These are phyloP conservation scores for Eurystomus gularis DNA, from an alignment of 2,113 vertebrate species.

Conservation along the genomic window DNA sequence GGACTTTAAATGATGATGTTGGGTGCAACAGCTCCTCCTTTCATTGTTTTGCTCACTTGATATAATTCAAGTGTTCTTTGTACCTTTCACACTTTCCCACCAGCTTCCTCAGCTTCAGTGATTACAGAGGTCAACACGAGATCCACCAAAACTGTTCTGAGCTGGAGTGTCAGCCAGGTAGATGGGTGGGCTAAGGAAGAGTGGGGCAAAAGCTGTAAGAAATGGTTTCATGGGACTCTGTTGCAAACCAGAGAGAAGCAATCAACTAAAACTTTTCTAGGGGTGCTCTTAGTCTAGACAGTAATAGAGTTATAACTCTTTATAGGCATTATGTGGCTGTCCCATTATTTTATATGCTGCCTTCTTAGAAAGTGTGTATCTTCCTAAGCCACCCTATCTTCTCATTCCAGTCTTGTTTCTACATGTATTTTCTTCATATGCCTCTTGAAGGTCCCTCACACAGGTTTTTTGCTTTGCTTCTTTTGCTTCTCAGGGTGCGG, in stretches of 20 bases:
- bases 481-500: constrained; percentile 84
- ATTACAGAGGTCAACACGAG: neutral
- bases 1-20: neutral
- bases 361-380: neutral
- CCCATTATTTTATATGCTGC: neutral
- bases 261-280: neutral
- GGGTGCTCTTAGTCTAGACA: neutral
- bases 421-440: neutral
- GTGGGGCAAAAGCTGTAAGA: neutral
- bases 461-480: neutral
- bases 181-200: neutral
- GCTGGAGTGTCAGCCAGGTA: neutral
- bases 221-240: neutral
- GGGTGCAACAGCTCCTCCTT: neutral
- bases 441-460: neutral
- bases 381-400: neutral
- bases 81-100: neutral
- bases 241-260: neutral
- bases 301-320: neutral
- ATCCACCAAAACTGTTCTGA: neutral
- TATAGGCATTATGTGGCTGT: neutral
- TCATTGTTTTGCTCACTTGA: neutral
- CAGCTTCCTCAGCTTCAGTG: neutral
- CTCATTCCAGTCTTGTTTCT: neutral
- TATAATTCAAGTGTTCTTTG: neutral